A percentile compares a stretch with the other conserved stretches of the same genome.
Conservation (phyloP, 2,797 vertebrate genomes). For the Rhinella marina region DNA sequence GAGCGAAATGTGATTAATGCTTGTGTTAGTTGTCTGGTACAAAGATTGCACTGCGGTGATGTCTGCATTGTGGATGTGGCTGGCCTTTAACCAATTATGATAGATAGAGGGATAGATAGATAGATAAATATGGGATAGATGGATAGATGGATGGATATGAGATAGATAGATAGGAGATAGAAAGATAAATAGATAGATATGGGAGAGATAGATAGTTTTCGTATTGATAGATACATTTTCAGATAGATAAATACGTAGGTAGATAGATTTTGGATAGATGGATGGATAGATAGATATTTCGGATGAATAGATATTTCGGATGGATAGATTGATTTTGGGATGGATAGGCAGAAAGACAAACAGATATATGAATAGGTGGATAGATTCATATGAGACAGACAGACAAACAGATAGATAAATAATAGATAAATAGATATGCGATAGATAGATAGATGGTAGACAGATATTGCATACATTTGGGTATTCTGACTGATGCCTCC, state of each 20-base stretch:
- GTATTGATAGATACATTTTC: neutral
- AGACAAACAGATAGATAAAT: neutral
- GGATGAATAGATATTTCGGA: neutral
- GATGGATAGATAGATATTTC: neutral
- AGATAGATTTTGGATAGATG: neutral
- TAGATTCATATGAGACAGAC: neutral
- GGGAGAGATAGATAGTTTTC: neutral
- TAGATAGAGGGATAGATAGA: neutral
- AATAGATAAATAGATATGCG: too few relatives aligned
- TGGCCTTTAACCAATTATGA: neutral
- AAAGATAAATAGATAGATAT: neutral
- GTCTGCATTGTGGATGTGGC: neutral
- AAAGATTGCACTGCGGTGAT: neutral
- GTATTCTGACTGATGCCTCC: neutral
- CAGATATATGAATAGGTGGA: neutral
- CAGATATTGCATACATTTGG: too few relatives aligned
- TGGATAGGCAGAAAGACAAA: neutral
- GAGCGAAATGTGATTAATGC: conserved; percentile 33
- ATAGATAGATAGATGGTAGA: too few relatives aligned
- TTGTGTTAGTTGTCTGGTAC: conserved; percentile 32
- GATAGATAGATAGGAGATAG: neutral
- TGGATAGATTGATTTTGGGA: neutral
- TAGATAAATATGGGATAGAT: neutral
- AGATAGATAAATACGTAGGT: neutral
- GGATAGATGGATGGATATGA: neutral